A percentile compares a stretch with the other conserved stretches of the same genome.
Conservation (phyloP, 2,888 invertebrate genomes). For the Liopterus haemorrhoidalis region DNA sequence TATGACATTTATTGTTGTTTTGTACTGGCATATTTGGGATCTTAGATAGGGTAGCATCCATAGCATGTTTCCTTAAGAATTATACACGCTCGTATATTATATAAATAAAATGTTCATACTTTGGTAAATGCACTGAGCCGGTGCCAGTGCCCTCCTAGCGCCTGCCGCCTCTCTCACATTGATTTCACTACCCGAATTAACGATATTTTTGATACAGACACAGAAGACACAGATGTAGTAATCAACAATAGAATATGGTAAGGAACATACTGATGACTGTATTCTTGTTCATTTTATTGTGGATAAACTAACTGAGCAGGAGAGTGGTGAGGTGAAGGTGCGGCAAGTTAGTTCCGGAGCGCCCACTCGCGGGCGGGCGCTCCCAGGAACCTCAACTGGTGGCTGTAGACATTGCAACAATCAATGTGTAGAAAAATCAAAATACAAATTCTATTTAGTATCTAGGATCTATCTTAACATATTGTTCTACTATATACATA, state of each 20-base stretch:
- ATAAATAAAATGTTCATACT: conserved; percentile 21
- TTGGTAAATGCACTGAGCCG: conserved; percentile 23
- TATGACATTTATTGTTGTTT: too few relatives aligned
- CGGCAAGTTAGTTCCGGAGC: too few relatives aligned
- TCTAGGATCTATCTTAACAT: conserved; percentile 21
- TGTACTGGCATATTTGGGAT: conserved; percentile 20
- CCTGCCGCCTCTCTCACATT: conserved; percentile 8
- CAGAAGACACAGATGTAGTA: too few relatives aligned
- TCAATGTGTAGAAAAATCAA: conserved; percentile 35
- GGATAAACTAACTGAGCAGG: conserved; percentile 11
- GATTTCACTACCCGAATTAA: conserved; percentile 21
- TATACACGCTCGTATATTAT: conserved; percentile 20
- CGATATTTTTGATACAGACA: conserved; percentile 24
- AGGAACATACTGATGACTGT: conserved; percentile 16
- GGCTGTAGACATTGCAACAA: conserved; percentile 33
- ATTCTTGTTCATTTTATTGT: conserved; percentile 12
- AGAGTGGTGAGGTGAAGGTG: conserved; percentile 12
- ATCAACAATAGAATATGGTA: conserved; percentile 22
- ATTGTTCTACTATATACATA: conserved; percentile 24
- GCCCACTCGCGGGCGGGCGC: too few relatives aligned
- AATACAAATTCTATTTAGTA: conserved; percentile 22
- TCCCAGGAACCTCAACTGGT: too few relatives aligned
- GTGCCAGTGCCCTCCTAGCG: conserved; percentile 11
- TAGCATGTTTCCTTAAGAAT: conserved; percentile 20
- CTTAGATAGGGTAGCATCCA: conserved; percentile 22